Evolutionary conservation across 2,113 vertebrate species (phyloP), one percentile per base, ranked within the genome.

Genomic region (Tachycineta bicolor): DNA sequence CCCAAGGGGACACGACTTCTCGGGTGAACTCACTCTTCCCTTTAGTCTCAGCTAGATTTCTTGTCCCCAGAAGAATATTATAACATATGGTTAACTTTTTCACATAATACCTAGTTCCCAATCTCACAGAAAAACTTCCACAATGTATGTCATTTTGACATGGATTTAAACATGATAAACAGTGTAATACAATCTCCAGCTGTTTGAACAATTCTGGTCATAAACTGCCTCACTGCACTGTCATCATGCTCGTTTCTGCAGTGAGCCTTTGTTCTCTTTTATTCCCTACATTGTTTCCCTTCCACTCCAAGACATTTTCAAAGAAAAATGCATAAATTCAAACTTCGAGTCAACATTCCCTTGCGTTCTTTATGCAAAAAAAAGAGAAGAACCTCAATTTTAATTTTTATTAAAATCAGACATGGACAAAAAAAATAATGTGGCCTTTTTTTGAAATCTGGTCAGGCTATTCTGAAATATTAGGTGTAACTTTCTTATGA

Each of bases 91-190:
- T 43, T 83, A 87, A 79, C 90, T 96, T 96, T 78, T 80, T 14
- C 84, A 69, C 67, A 80, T 56, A 90, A 96, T 90, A 94, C 94
- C 82, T 93, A 74, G 74, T 58, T 93, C 96, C 87, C 76, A 94
- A 39, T 80, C 93, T 94, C 91, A 91, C 87, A 89, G 90, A 93
- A 80, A 94, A 93, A 55, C 87, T 88, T 95, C 87, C 91, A 80
- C 55, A 63, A 59, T 88, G 65, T 95, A 77, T 83, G 93, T 90
- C 91, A 86, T 93, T 95, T 88, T 93, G 95, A 97, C 96, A 94
- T 3, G 56, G 93, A 76, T 92, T 97, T 97, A 96, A 94, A 96
- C 82, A 90, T 95, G 94, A 97, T 94, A 97, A 96, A 97, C 93
- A 96, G 82, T 80, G 94, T 83, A 96, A 96, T 94, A 89, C 87